Base-by-base conservation (phyloP, 1,140 invertebrate genomes). In the Phenacoccus solenopsis region DNA sequence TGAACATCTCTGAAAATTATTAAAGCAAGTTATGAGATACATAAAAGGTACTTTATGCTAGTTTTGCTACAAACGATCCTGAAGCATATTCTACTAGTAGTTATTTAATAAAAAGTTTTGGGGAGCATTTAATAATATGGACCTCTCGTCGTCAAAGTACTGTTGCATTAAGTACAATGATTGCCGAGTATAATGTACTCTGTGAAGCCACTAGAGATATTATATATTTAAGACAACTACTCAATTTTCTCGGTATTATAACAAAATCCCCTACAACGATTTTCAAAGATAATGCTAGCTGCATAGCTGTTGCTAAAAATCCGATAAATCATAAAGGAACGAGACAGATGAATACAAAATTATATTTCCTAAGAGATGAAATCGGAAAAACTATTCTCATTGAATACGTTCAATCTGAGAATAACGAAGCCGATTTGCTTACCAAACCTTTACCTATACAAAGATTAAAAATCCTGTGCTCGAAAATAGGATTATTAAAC, bases 181-280 rank as follows among this genome's bases (percentile, higher is more conserved):
- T 80, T 69, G 75, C 79, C 0, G 79, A 81, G 56, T 80, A 78
- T 71, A 72, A 79, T n/a, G 76, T 78, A 27, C 10, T 72, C 73
- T 12, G 20, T 73, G 49, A 73, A n/a, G 24, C 56, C 7, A 28
- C 61, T 5, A 1, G 20, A 2, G 70, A 69, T 28, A 21, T 25
- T 1, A 10, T 30, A 16, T 69, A 32, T 64, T 25, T 57, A 28
- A 68, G 59, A 4, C 10, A 21, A 5, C n/a, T 71, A 12, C n/a
- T 59, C 22, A n/a, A 32, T 32, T 22, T 69, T 20, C 57, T 59
- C 13, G 10, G 21, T 27, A 70, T 59, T 13, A 24, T 27, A 22
- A 24, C 49, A 16, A 20, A 0, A 16, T 7, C 16, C 10, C 27
- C 67, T 24, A 56, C 24, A 0, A 0, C n/a, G 28, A 69, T 71